Evolutionary conservation across 2,888 invertebrate species (phyloP).

Genomic region (Parelbella ahira): DNA sequence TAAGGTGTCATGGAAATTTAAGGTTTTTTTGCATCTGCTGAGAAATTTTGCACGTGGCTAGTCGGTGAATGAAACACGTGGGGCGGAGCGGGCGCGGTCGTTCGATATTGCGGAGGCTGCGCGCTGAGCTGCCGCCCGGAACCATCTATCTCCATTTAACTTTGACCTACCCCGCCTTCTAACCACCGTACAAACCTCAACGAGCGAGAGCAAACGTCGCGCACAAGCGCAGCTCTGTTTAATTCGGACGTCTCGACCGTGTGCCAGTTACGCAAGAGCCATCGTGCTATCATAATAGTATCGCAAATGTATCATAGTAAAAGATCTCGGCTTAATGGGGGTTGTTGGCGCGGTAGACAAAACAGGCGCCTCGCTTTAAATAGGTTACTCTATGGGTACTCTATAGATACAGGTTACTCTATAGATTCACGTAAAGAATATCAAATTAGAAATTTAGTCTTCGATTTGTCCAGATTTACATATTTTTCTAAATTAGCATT

Average conservation of each 20-base stretch:
- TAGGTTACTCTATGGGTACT: neutral
- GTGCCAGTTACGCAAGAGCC: constrained; percentile 49
- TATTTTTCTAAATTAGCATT: too few relatives aligned
- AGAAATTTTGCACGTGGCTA: constrained; percentile 37
- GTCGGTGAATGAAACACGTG: constrained; percentile 46
- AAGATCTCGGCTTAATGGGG: constrained; percentile 47
- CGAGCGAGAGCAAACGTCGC: constrained; percentile 2
- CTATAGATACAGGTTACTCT: too few relatives aligned
- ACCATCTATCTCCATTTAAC: constrained; percentile 41
- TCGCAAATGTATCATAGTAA: constrained; percentile 39
- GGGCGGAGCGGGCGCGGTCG: constrained; percentile 42
- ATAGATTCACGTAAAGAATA: too few relatives aligned
- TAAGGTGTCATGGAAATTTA: too few relatives aligned
- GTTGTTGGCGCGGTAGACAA: constrained; percentile 17
- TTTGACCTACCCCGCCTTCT: constrained; percentile 41
- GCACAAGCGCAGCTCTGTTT: constrained; percentile 44
- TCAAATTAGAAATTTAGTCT: too few relatives aligned
- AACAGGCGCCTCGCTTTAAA: constrained; percentile 14
- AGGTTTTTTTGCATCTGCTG: neutral
- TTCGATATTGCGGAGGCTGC: constrained; percentile 52
- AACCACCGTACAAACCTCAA: constrained; percentile 10
- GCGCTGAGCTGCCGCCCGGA: constrained; percentile 43
- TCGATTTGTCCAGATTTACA: too few relatives aligned
- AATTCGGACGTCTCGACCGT: constrained; percentile 39
- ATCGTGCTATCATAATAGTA: constrained; percentile 41